phyloP scores from a whole-genome alignment of 2,113 vertebrate genomes.

The Suncus etruscus region DNA sequence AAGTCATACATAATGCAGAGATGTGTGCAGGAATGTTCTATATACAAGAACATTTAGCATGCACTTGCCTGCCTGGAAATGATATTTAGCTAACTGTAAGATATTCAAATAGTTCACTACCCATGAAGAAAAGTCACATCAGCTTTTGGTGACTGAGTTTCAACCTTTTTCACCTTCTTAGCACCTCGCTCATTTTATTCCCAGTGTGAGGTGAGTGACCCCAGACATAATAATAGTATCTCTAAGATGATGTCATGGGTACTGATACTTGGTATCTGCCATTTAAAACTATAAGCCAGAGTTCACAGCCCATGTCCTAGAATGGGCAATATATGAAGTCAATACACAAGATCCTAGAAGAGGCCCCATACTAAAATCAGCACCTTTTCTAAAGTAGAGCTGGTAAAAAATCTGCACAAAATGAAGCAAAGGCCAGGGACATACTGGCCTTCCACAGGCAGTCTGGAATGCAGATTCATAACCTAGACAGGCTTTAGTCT shows the following conservation, averaged over 20 bases:
- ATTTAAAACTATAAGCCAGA: not conserved
- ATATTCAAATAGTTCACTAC: too few species aligned
- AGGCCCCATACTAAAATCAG: not conserved
- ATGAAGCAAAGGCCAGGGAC: not conserved
- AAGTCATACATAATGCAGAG: not conserved
- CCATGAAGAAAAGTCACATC: too few species aligned
- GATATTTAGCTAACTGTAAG: too few species aligned
- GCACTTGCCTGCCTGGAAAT: not conserved
- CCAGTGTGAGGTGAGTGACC: fast-evolving
- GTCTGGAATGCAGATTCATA: not conserved
- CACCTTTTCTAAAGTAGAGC: not conserved
- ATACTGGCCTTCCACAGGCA: not conserved
- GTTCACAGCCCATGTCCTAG: not conserved
- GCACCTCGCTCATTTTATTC: not conserved
- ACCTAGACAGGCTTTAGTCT: not conserved
- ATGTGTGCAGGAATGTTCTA: not conserved
- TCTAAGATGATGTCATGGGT: not conserved
- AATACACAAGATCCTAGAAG: not conserved
- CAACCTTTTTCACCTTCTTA: not conserved
- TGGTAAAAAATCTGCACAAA: too few species aligned
- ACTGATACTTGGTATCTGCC: not conserved
- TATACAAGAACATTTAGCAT: not conserved
- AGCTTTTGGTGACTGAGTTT: too few species aligned
- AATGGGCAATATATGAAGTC: not conserved
- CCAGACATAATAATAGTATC: not conserved